Conservation (phyloP, 2,888 invertebrate genomes). For the Tineola bisselliella region DNA sequence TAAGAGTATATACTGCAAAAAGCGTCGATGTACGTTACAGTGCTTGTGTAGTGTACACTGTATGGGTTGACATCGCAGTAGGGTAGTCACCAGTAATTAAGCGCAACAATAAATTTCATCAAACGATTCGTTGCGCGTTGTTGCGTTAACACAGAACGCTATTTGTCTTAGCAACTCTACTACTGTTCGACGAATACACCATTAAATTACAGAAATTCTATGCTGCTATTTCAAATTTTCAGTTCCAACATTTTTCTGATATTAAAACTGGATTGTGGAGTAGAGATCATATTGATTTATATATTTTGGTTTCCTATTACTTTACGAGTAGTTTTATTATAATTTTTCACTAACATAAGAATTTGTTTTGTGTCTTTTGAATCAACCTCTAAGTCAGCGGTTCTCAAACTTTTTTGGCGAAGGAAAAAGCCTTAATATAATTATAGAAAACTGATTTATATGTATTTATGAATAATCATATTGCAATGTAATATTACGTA, state of each 20-base stretch:
- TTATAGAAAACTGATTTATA: too few relatives aligned
- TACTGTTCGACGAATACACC: constrained; percentile 3
- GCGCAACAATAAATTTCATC: constrained; percentile 20
- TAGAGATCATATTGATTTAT: too few relatives aligned
- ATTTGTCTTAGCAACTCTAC: constrained; percentile 11
- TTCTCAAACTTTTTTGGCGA: too few relatives aligned
- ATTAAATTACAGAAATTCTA: constrained; percentile 6
- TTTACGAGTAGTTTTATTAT: too few relatives aligned
- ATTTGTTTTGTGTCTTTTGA: too few relatives aligned
- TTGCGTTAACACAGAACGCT: constrained; percentile 12
- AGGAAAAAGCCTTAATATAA: too few relatives aligned
- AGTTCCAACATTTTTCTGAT: neutral
- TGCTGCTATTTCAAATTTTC: neutral
- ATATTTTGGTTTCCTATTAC: too few relatives aligned
- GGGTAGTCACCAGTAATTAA: constrained; percentile 19
- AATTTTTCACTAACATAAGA: too few relatives aligned
- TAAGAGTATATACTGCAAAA: neutral
- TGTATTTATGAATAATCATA: too few relatives aligned
- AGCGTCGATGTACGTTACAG: neutral
- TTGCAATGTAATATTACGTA: too few relatives aligned
- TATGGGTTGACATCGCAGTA: neutral
- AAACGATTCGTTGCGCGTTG: constrained; percentile 14
- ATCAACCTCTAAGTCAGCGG: too few relatives aligned
- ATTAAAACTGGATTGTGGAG: too few relatives aligned
- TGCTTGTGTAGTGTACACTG: neutral